These are phyloP conservation scores for Volucella inflata DNA, from an alignment of 2,888 invertebrate genomes.

Conservation along the genomic window DNA sequence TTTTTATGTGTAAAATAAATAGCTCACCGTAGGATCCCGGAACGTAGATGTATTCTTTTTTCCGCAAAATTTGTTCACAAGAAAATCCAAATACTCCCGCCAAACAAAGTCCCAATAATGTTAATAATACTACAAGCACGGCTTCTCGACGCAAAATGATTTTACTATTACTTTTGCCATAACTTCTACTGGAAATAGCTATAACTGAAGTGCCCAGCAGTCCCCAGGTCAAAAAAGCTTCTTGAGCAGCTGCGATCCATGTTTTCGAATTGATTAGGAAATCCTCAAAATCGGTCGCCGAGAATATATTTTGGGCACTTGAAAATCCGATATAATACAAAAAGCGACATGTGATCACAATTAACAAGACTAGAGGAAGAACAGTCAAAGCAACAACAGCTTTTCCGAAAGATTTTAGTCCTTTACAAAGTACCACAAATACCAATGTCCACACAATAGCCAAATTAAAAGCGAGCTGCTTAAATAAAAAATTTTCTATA, in stretches of 20 bases:
- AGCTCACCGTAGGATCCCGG: conserved; percentile 92
- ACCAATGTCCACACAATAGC: conserved; percentile 96
- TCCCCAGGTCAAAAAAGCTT: conserved; percentile 92
- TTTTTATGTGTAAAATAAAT: no score
- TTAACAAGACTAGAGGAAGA: conserved; percentile 89
- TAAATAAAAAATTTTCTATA: conserved; percentile 80
- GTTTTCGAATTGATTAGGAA: conserved; percentile 93
- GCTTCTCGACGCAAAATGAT: conserved; percentile 85
- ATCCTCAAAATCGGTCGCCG: conserved; percentile 92
- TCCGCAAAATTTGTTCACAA: conserved; percentile 90
- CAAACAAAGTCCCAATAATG: conserved; percentile 89
- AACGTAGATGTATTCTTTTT: conserved; percentile 89
- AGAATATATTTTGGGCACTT: conserved; percentile 87
- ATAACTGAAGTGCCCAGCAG: conserved; percentile 85
- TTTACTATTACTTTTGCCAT: conserved; percentile 78
- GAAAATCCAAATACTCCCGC: conserved; percentile 92
- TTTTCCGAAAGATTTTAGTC: conserved; percentile 86
- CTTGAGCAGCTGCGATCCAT: conserved; percentile 95
- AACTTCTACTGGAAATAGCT: conserved; percentile 81
- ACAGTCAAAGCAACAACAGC: conserved; percentile 90
- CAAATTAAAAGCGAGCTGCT: conserved; percentile 95
- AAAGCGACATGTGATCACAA: conserved; percentile 80
- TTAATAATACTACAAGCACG: conserved; percentile 88
- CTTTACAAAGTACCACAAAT: conserved; percentile 94
- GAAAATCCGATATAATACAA: conserved; percentile 80